Evolutionary conservation across 2,113 vertebrate species (phyloP).

Genomic region (Porphyrio hochstetteri): DNA sequence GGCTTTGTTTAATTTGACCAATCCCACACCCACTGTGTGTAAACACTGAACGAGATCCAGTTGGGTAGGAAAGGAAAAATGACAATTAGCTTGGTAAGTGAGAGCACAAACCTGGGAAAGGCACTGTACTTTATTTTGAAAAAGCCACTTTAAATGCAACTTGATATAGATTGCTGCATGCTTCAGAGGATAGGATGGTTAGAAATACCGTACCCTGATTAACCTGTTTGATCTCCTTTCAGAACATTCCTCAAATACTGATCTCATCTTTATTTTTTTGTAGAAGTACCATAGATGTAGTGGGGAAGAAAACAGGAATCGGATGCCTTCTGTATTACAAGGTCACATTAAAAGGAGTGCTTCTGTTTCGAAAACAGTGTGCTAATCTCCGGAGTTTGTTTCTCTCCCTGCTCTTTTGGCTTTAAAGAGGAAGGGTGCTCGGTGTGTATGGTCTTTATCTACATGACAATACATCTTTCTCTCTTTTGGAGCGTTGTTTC

Average conservation of each 20-base stretch:
- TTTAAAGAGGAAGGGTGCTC: neutral
- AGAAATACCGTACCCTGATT: neutral
- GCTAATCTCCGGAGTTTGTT: neutral
- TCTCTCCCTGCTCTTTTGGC: neutral
- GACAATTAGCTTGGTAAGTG: neutral
- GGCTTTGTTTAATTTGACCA: slow-evolving; percentile 23
- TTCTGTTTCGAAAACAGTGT: neutral
- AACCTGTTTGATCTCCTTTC: slow-evolving; percentile 9
- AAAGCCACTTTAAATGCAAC: neutral
- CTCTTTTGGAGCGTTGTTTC: neutral
- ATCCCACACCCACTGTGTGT: neutral
- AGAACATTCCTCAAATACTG: slow-evolving; percentile 4
- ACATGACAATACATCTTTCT: neutral
- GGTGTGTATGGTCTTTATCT: neutral
- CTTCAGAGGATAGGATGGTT: neutral
- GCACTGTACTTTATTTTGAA: neutral
- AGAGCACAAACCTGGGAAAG: neutral
- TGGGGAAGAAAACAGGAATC: neutral
- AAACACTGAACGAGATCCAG: neutral
- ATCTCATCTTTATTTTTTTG: neutral
- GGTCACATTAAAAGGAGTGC: neutral
- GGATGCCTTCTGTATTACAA: neutral
- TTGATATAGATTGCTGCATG: neutral
- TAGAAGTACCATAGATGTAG: neutral
- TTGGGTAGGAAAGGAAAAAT: neutral